These are phyloP conservation scores for Cryptomyrus ogoouensis DNA, from an alignment of 2,113 vertebrate genomes.

Conservation along the genomic window DNA sequence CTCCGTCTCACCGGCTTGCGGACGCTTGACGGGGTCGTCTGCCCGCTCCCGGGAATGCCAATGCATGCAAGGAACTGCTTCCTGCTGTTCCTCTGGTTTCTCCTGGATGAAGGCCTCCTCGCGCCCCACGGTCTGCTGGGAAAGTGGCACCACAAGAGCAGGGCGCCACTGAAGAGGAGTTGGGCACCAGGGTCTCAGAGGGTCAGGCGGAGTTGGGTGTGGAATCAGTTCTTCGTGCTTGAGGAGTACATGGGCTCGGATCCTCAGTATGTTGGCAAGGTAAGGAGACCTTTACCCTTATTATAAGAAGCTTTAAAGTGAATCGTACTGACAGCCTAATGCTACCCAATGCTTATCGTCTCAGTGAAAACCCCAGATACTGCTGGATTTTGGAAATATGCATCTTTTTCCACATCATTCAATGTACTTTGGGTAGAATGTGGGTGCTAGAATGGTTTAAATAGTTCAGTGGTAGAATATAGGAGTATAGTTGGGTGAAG, in stretches of 20 bases:
- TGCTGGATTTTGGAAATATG: not conserved
- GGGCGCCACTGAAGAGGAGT: slow-evolving; percentile 35
- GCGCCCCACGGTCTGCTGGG: slow-evolving; percentile 49
- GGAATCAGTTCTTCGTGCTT: slow-evolving; percentile 96
- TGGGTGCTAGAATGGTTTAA: not conserved
- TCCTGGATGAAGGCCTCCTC: slow-evolving; percentile 81
- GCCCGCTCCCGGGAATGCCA: slow-evolving; percentile 52
- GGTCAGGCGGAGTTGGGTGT: slow-evolving; percentile 91
- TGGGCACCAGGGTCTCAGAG: slow-evolving; percentile 49
- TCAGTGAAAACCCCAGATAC: not conserved
- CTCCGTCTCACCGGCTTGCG: not conserved
- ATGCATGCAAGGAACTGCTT: slow-evolving; percentile 89
- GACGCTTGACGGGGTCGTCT: not conserved
- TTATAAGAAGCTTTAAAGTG: not conserved
- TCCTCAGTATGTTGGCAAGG: slow-evolving; percentile 92
- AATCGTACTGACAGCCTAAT: not conserved
- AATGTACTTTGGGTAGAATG: not conserved
- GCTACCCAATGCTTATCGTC: not conserved
- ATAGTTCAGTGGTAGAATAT: not conserved
- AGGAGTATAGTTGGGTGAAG: not conserved
- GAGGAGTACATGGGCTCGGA: slow-evolving; percentile 94
- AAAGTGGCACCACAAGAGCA: slow-evolving; percentile 34
- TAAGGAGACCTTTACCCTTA: slow-evolving; percentile 46
- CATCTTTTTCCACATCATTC: not conserved
- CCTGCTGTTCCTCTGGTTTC: slow-evolving; percentile 80